phyloP scores from a whole-genome alignment of 2,113 vertebrate species.

The Furnarius figulus region DNA sequence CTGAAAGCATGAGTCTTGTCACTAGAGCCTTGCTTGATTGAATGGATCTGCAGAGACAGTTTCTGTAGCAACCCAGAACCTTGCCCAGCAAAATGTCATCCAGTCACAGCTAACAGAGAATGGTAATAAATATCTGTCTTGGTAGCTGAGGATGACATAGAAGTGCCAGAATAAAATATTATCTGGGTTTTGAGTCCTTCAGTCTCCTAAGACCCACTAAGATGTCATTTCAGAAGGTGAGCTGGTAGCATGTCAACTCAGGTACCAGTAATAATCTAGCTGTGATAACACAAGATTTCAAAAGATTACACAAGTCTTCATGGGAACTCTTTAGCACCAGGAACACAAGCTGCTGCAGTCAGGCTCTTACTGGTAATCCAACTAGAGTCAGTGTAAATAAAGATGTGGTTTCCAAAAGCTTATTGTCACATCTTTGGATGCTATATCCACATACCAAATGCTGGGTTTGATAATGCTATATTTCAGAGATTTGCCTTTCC shows the following conservation, averaged over 20 bases:
- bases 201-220: not conserved
- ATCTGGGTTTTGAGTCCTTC: not conserved
- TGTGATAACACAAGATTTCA: not conserved
- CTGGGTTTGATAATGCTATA: not conserved
- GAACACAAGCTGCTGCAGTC: not conserved
- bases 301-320: not conserved
- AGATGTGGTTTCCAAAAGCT: not conserved
- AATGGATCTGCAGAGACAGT: conserved; percentile 30
- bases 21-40: not conserved
- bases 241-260: not conserved
- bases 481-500: not conserved
- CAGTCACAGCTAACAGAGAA: not conserved
- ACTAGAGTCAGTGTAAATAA: not conserved
- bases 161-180: not conserved
- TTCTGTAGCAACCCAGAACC: conserved; percentile 54
- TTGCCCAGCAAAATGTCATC: not conserved
- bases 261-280: not conserved
- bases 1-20: conserved; percentile 36
- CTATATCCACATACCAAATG: not conserved
- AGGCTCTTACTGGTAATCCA: not conserved
- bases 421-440: not conserved
- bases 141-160: not conserved
- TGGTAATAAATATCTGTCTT: not conserved
- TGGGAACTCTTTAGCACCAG: not conserved
- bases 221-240: not conserved